phyloP scores from a whole-genome alignment of 2,113 vertebrate genomes.

The Calyptommatus sinebrachiatus region DNA sequence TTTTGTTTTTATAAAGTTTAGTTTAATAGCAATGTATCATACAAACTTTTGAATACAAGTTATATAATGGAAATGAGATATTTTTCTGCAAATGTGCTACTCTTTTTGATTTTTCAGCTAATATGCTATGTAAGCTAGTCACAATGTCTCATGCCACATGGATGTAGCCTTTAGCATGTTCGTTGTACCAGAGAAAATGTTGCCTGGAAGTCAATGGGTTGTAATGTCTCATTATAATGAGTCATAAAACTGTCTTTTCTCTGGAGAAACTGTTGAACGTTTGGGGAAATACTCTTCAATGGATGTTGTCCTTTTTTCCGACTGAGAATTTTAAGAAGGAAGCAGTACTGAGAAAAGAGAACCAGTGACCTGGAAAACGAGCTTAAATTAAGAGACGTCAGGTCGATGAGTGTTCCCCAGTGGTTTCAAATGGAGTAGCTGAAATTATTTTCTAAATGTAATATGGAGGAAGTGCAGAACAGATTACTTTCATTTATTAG shows the following conservation, averaged over 20 bases:
- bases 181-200: slow-evolving; percentile 1
- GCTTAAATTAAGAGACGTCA: slow-evolving; percentile 21
- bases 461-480: slow-evolving; percentile 28
- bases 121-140: neutral
- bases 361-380: slow-evolving; percentile 22
- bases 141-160: neutral
- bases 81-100: too few species aligned
- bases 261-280: neutral
- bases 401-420: neutral
- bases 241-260: neutral
- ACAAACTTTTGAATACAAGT: too few species aligned
- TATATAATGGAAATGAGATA: too few species aligned
- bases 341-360: neutral
- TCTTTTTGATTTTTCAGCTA: too few species aligned
- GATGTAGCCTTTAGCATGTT: neutral
- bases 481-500: slow-evolving; percentile 14
- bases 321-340: slow-evolving; percentile 7
- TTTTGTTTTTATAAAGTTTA: too few species aligned
- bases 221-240: neutral
- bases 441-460: slow-evolving; percentile 44
- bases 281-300: rapidly evolving
- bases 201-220: neutral
- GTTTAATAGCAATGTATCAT: too few species aligned
- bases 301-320: neutral
- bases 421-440: slow-evolving; percentile 29